phyloP scores from a whole-genome alignment of 2,797 vertebrate genomes.

The Poeciliopsis turneri region DNA sequence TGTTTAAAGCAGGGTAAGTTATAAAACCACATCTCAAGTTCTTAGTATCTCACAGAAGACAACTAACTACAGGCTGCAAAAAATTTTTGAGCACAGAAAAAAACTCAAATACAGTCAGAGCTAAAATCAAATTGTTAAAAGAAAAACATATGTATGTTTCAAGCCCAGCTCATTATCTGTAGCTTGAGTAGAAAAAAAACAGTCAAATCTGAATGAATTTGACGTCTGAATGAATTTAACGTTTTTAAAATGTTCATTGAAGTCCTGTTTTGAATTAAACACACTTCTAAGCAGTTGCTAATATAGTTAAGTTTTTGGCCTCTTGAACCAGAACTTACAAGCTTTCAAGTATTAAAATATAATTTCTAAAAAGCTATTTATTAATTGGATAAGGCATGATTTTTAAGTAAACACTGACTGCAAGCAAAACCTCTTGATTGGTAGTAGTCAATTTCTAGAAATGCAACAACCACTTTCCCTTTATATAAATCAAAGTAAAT shows the following conservation, averaged over 20 bases:
- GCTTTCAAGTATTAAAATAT: not conserved
- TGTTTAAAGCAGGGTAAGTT: not conserved
- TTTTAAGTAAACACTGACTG: constrained; percentile 11
- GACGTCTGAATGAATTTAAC: not conserved
- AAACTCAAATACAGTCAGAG: not conserved
- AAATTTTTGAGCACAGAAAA: not conserved
- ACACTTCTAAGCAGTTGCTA: not conserved
- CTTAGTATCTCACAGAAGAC: not conserved
- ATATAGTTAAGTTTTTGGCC: not conserved
- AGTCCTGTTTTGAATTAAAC: not conserved
- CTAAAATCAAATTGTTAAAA: not conserved
- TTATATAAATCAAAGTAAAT: not conserved
- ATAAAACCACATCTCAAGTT: not conserved
- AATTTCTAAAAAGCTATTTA: constrained; percentile 10
- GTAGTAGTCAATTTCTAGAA: not conserved
- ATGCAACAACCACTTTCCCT: not conserved
- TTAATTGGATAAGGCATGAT: not conserved
- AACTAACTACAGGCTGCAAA: not conserved
- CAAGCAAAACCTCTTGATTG: not conserved
- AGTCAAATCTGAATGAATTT: not conserved
- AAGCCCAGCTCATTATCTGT: not conserved
- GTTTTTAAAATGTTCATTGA: not conserved
- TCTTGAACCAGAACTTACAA: not conserved
- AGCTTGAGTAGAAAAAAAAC: not conserved
- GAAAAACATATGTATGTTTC: not conserved